Conservation (phyloP, 2,888 invertebrate species). For the Drosophila picticornis region DNA sequence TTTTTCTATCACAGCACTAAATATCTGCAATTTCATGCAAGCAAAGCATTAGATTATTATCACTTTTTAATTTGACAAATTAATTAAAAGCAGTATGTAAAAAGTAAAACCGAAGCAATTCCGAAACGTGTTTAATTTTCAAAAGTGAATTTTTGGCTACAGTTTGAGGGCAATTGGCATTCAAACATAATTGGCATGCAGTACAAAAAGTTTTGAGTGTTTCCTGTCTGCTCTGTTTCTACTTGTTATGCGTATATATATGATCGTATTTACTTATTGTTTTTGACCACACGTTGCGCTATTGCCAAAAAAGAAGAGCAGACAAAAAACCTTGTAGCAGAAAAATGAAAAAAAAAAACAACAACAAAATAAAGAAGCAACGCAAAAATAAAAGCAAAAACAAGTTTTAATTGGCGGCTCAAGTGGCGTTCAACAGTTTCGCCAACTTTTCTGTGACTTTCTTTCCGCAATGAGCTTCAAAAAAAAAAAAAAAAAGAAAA, state of each 20-base stretch:
- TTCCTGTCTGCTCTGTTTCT: constrained; percentile 32
- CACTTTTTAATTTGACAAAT: background rate
- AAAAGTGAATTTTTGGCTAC: background rate
- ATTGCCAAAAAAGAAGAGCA: constrained; percentile 34
- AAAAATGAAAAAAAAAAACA: constrained; percentile 19
- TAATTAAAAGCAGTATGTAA: background rate
- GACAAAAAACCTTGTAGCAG: background rate
- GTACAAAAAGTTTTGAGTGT: constrained; percentile 14
- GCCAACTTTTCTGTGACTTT: constrained; percentile 58
- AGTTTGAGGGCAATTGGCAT: constrained; percentile 32
- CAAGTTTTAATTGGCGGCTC: constrained; percentile 61
- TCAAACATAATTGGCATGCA: constrained; percentile 39
- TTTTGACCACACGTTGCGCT: constrained; percentile 36
- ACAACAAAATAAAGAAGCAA: constrained; percentile 17
- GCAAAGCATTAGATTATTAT: background rate
- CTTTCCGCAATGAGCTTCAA: constrained; percentile 63
- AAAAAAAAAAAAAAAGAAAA: constrained; percentile 38
- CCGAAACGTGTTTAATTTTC: constrained; percentile 1
- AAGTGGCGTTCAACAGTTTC: constrained; percentile 53
- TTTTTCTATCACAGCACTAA: background rate
- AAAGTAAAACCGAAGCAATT: background rate
- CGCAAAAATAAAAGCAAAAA: constrained; percentile 31
- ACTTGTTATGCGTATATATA: background rate
- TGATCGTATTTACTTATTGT: constrained; percentile 38
- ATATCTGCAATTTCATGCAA: background rate